Percentiles rank a stretch among this genome's conserved stretches.
These are phyloP conservation scores for Ditylenchus weischeri DNA, from an alignment of 2,888 invertebrate species.

Conservation along the genomic window DNA sequence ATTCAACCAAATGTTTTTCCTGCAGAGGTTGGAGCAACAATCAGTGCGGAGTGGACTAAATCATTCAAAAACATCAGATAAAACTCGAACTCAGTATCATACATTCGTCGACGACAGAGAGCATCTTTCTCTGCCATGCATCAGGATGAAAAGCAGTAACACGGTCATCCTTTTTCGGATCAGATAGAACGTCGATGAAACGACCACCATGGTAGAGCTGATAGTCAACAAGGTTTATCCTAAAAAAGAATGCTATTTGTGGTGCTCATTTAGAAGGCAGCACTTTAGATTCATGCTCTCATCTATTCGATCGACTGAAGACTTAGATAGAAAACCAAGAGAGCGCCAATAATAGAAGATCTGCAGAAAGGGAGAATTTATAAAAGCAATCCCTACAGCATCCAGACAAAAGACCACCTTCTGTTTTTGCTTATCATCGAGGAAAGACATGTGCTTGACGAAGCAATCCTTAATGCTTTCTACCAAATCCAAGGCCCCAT, in stretches of 20 bases:
- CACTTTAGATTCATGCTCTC: slow-evolving; percentile 37
- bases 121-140: slow-evolving; percentile 59
- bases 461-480: slow-evolving; percentile 50
- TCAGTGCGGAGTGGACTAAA: slow-evolving; percentile 58
- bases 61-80: neutral
- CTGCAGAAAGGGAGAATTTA: slow-evolving; percentile 18
- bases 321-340: slow-evolving; percentile 49
- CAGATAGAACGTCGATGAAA: slow-evolving; percentile 53
- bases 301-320: slow-evolving; percentile 39
- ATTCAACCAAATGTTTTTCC: slow-evolving; percentile 58
- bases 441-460: slow-evolving; percentile 43
- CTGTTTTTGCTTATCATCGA: slow-evolving; percentile 49
- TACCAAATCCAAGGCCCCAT: slow-evolving; percentile 45
- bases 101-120: slow-evolving; percentile 58
- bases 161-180: slow-evolving; percentile 55
- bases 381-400: neutral
- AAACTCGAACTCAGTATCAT: neutral
- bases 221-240: slow-evolving; percentile 51
- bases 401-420: slow-evolving; percentile 25
- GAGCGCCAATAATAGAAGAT: slow-evolving; percentile 49
- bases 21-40: slow-evolving; percentile 60
- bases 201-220: slow-evolving; percentile 53
- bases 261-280: too few species aligned
- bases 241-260: too few species aligned
- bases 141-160: slow-evolving; percentile 59